Conservation (phyloP, 2,888 invertebrate species). For the Callinectes sapidus region DNA sequence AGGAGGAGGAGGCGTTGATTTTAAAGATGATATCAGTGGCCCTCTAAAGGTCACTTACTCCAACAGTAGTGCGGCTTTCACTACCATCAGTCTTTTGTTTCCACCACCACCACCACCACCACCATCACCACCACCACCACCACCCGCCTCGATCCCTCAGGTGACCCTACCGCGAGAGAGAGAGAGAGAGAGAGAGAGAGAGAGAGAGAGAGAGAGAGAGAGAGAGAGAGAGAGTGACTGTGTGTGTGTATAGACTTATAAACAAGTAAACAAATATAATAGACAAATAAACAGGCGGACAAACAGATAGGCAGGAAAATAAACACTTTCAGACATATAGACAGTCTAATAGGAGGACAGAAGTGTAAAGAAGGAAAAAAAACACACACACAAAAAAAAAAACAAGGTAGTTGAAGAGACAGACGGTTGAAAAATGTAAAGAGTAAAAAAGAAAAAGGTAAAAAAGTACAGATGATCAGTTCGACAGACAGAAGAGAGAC, state of each 20-base stretch:
- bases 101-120: background rate
- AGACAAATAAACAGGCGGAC: too few relatives aligned
- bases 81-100: background rate
- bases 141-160: background rate
- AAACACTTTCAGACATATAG: too few relatives aligned
- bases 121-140: background rate
- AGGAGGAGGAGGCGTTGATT: slow-evolving; percentile 13
- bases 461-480: background rate
- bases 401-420: too few relatives aligned
- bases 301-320: too few relatives aligned
- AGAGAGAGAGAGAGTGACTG: too few relatives aligned
- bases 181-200: background rate
- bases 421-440: too few relatives aligned
- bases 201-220: background rate
- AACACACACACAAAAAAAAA: too few relatives aligned
- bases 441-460: too few relatives aligned
- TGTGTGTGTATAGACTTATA: too few relatives aligned
- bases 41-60: slow-evolving; percentile 4
- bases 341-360: too few relatives aligned
- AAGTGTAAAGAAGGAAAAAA: too few relatives aligned
- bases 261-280: too few relatives aligned
- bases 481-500: background rate
- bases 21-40: slow-evolving; percentile 23
- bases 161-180: background rate
- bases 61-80: background rate